Evolutionary conservation across 1,140 invertebrate genomes (phyloP), one percentile per base, ranked within the genome.

Genomic region (Tribolium madens): DNA sequence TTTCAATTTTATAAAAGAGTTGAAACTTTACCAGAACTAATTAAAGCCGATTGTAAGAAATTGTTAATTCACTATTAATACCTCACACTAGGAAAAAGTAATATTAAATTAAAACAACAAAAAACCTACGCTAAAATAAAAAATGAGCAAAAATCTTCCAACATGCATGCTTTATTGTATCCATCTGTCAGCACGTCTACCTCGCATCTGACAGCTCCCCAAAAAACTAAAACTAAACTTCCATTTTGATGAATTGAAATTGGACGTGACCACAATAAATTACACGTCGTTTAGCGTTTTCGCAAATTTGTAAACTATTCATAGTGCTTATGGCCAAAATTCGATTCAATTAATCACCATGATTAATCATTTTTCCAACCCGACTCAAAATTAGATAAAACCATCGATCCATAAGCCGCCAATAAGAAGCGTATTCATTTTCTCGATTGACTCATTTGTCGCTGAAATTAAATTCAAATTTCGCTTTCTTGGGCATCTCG

Each of bases 271-370:
- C 18, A 13, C 26, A 50, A 48, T 72, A 72, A 72, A 52, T 72
- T 72, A 72, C 50, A 42, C 4, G 17, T 48, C 70, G 50, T 72
- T 72, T 72, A 26, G 70, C 70, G 48, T 72, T 72, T 72, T 72
- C 70, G 18, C 70, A 72, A 52, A 46, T 57, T 57, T 17, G 50
- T 18, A 14, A 75, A 75, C 46, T 75, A 64, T 75, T 57, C 68
- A 64, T 64, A 15, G 57, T 76, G 42, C 14, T 76, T 71, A 33
- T 33, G 57, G 17, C 42, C 2, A 21, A 76, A 50, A 48, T 46
- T 47, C 64, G 71, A 36, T 76, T 76, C 33, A 14, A 76, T 76
- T 76, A 76, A 76, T 76, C 75, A 76, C 17, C 7, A 1, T 71
- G 64, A 76, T 53, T 48, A 52, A 70, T 76, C 18, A 60, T 68